phyloP scores from a whole-genome alignment of 53 echinoderm and acorn worm species.

The Mesocentrotus franciscanus region DNA sequence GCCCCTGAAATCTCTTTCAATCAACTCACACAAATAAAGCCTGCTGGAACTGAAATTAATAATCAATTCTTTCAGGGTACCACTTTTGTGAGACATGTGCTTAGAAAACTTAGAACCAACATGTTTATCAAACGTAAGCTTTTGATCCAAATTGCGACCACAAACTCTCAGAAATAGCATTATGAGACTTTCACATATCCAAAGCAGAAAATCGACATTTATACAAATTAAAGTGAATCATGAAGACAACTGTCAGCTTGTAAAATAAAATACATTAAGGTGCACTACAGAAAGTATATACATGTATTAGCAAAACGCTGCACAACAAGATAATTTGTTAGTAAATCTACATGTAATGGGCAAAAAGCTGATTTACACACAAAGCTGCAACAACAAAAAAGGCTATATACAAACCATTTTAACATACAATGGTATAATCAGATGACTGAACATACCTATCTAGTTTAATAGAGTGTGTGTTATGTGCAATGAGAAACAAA shows the following conservation, averaged over 20 bases:
- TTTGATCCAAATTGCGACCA: background rate
- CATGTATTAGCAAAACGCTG: background rate
- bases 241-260: background rate
- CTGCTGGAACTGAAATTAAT: background rate
- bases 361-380: background rate
- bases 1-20: slow-evolving; percentile 23
- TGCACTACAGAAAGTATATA: background rate
- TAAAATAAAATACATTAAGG: background rate
- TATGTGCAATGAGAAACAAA: background rate
- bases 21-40: background rate
- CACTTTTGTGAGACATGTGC: background rate
- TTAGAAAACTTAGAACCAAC: background rate
- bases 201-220: background rate
- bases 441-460: background rate
- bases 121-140: background rate
- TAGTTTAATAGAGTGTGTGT: background rate
- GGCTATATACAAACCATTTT: background rate
- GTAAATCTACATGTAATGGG: background rate
- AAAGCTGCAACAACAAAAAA: background rate
- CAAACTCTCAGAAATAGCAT: background rate
- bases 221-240: background rate
- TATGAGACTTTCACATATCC: background rate
- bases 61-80: background rate
- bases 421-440: too few relatives aligned
- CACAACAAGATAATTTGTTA: background rate